Evolutionary conservation across 2,888 invertebrate species (phyloP), one percentile per base, ranked within the genome.

Genomic region (Empis livida): DNA sequence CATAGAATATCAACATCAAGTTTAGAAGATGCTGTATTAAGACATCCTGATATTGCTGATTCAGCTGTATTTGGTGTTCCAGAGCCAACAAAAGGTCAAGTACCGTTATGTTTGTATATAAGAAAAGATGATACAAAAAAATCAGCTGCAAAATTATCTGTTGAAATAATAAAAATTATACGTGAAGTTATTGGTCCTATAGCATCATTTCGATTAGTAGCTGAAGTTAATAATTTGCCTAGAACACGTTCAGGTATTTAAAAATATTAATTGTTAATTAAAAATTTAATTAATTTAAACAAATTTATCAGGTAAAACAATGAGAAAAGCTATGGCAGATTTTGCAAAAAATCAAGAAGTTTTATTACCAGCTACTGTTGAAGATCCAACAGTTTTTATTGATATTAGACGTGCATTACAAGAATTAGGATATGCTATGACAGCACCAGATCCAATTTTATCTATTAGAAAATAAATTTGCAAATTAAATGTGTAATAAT

Each of bases 31-130:
- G 91, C 92, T 0, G 81, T 92, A 11, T 67, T 93, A 39, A 76
- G 84, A n/a, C 91, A 92, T 71, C 81, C 84, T 0, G 82, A 88
- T 53, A 76, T 95, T 1, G 82, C 80, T 0, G 94, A 94, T 60
- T 86, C 87, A 0, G 84, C 89, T 0, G 94, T 95, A 0, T 80
- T 95, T 11, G 93, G 92, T 0, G 88, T 92, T 0, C 89, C 90
- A 10, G 94, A 95, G 61, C 65, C 76, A 1, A 85, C 91, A 0
- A 95, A 95, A 62, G 94, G 92, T 15, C 88, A 93, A 63, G 80
- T 93, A 15, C 94, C 94, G 0, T 69, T 93, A 3, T 94, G 92
- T 53, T 71, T 95, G 1, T 92, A 86, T 60, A 84, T 93, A 3
- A 78, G 83, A 62, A 80, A 79, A 58, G 78, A 63, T 30, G 60